Conservation (phyloP, 1,140 invertebrate species). For the Tetramorium parvispinum region DNA sequence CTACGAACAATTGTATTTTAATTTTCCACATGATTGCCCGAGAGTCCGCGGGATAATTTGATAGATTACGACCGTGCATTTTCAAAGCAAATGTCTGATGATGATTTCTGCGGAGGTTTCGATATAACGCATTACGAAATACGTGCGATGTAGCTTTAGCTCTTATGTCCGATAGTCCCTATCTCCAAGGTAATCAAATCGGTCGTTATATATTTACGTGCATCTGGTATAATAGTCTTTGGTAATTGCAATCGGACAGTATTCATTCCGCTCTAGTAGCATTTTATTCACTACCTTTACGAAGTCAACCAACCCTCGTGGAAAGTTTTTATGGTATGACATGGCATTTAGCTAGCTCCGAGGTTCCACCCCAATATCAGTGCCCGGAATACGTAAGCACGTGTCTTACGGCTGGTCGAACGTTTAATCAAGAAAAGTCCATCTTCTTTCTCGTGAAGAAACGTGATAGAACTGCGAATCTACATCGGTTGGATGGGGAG, state of each 20-base stretch:
- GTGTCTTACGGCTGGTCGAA: background rate
- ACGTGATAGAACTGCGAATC: conserved; percentile 33
- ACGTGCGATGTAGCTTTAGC: background rate
- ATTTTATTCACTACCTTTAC: conserved; percentile 13
- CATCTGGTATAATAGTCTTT: background rate
- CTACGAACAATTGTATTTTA: background rate
- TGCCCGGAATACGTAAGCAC: background rate
- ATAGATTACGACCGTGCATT: conserved; percentile 19
- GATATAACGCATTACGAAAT: background rate
- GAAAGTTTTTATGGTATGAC: conserved; percentile 14
- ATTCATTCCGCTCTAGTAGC: conserved; percentile 3
- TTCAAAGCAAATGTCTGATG: conserved; percentile 11
- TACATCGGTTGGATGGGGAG: background rate
- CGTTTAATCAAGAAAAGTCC: background rate
- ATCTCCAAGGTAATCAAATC: background rate
- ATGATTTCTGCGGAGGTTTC: background rate
- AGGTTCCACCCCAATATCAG: background rate
- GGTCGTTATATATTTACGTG: conserved; percentile 40
- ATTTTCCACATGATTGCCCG: conserved; percentile 10
- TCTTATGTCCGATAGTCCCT: background rate
- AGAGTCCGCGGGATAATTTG: background rate
- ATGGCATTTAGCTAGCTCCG: background rate
- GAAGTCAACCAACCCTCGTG: background rate
- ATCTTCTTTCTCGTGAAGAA: background rate
- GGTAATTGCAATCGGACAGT: conserved; percentile 23